Conservation (phyloP, 92 coral and sea anemone genomes). For the Anthopleura xanthogrammica region DNA sequence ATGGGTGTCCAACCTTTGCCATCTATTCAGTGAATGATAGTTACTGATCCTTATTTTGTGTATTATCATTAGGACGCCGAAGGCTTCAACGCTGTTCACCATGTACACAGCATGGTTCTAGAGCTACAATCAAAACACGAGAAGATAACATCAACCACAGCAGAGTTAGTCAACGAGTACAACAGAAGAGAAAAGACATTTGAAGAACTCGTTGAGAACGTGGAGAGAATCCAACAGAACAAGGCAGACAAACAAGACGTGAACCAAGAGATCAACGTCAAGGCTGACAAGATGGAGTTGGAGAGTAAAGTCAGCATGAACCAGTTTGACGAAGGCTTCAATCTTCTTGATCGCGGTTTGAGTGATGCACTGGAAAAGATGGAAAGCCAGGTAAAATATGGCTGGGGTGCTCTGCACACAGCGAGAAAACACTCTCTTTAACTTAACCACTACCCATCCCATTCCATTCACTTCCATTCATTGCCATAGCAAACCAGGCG, state of each 20-base stretch:
- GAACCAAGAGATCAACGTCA: constrained; percentile 75
- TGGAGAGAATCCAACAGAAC: constrained; percentile 78
- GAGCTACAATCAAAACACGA: constrained; percentile 89
- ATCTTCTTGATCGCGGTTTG: constrained; percentile 86
- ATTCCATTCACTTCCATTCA: no score
- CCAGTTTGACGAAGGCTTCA: constrained; percentile 90
- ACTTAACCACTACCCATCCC: no score
- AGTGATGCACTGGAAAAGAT: constrained; percentile 94
- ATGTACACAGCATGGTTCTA: constrained; percentile 90
- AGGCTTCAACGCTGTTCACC: constrained; percentile 94
- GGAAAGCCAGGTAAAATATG: constrained; percentile 65
- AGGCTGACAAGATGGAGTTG: constrained; percentile 90
- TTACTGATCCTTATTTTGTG: not conserved
- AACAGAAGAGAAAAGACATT: constrained; percentile 89
- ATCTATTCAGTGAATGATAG: not conserved
- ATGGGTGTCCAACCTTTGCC: not conserved
- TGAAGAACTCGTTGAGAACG: constrained; percentile 53
- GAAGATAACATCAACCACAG: constrained; percentile 69
- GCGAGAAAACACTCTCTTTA: no score
- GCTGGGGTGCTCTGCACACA: not conserved
- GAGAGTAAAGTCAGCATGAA: constrained; percentile 84
- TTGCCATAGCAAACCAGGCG: no score
- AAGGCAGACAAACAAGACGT: constrained; percentile 90
- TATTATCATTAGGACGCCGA: constrained; percentile 74
- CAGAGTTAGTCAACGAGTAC: constrained; percentile 91